Evolutionary conservation across 2,797 vertebrate genomes (phyloP).

Genomic region (Enteromius trimaculatus): DNA sequence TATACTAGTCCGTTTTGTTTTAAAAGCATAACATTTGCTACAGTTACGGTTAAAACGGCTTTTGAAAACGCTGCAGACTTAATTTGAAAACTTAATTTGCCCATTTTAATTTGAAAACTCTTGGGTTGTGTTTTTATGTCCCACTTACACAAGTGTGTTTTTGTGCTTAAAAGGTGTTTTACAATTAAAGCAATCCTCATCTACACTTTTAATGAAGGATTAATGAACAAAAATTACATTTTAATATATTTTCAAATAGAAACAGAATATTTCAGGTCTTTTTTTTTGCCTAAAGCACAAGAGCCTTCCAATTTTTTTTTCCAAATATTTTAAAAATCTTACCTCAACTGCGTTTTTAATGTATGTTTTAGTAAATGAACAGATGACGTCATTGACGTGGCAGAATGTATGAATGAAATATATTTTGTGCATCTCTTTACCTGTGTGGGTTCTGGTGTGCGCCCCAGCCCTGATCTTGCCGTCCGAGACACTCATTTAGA

Average conservation of each 20-base stretch:
- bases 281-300: background rate
- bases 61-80: too few relatives aligned
- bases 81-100: too few relatives aligned
- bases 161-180: too few relatives aligned
- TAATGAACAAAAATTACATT: background rate
- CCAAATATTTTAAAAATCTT: background rate
- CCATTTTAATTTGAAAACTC: too few relatives aligned
- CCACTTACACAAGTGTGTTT: too few relatives aligned
- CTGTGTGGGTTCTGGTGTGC: slow-evolving; percentile 83
- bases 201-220: too few relatives aligned
- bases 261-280: too few relatives aligned
- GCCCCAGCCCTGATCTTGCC: slow-evolving; percentile 76
- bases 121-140: too few relatives aligned
- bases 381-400: background rate
- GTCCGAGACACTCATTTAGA: slow-evolving; percentile 81
- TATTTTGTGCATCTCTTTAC: slow-evolving; percentile 61
- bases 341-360: background rate
- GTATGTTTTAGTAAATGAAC: background rate
- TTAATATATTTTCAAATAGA: background rate
- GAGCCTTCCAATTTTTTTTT: background rate
- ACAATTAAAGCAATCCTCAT: too few relatives aligned
- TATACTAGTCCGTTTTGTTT: too few relatives aligned
- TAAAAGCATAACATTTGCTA: too few relatives aligned
- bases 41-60: too few relatives aligned
- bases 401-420: background rate